A percentile compares a stretch with the other conserved stretches of the same genome.
phyloP scores from a whole-genome alignment of 2,797 vertebrate genomes.

The Hemibagrus guttatus region DNA sequence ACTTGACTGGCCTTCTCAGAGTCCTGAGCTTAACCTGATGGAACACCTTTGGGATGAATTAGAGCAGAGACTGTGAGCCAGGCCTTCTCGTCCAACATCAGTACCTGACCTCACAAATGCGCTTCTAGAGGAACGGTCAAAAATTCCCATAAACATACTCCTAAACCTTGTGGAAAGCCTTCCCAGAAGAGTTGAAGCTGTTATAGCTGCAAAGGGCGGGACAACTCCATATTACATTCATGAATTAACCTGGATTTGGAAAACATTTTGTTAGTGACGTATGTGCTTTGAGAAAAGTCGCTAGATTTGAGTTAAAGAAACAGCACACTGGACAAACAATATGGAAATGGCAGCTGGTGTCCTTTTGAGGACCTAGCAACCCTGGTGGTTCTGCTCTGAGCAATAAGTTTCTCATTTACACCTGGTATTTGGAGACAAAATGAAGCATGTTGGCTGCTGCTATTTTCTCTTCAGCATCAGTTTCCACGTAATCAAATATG shows the following conservation, averaged over 20 bases:
- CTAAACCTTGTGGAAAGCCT: too few relatives aligned
- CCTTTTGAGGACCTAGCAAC: background rate
- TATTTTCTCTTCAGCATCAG: background rate
- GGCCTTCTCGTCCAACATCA: too few relatives aligned
- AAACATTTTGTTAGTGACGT: background rate
- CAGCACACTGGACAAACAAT: background rate
- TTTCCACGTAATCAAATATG: background rate
- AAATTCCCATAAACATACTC: too few relatives aligned
- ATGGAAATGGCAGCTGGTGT: background rate
- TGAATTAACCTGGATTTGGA: background rate
- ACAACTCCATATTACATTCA: too few relatives aligned
- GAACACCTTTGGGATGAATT: too few relatives aligned
- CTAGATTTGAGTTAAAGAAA: background rate
- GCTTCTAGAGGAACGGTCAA: too few relatives aligned
- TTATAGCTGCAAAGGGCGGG: too few relatives aligned
- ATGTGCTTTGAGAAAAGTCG: background rate
- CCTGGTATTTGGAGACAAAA: background rate
- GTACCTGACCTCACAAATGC: too few relatives aligned
- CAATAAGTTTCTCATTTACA: background rate
- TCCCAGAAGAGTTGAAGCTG: too few relatives aligned
- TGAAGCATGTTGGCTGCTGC: background rate
- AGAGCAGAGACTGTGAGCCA: too few relatives aligned
- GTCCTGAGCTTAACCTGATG: too few relatives aligned
- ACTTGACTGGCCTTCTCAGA: too few relatives aligned
- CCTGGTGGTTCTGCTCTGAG: background rate